A percentile compares a stretch with the other conserved stretches of the same genome.
Conservation (phyloP, 92 coral and sea anemone species). For the Epizoanthus scotinus region DNA sequence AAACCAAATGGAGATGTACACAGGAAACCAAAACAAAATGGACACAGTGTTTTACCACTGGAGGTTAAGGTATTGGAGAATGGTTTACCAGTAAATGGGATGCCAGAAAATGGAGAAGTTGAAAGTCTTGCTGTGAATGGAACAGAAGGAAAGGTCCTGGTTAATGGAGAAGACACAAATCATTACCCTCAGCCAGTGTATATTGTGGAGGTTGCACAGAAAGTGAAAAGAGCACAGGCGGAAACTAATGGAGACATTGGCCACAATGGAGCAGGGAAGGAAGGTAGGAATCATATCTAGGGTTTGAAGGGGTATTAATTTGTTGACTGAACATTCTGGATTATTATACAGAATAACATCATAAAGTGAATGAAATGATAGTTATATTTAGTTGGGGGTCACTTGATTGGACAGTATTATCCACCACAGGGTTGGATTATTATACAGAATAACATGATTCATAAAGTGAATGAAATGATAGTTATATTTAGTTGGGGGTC, state of each 20-base stretch:
- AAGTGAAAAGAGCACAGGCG: neutral
- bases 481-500: too few relatives aligned
- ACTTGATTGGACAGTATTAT: too few relatives aligned
- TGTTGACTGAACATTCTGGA: too few relatives aligned
- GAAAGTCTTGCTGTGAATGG: constrained; percentile 15
- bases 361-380: too few relatives aligned
- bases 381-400: too few relatives aligned
- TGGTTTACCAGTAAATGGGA: constrained; percentile 2
- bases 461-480: too few relatives aligned
- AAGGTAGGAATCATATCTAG: constrained; percentile 31
- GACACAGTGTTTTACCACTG: neutral
- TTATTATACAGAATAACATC: too few relatives aligned
- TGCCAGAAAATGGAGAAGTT: constrained; percentile 9
- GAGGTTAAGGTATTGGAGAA: neutral
- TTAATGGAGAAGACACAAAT: neutral
- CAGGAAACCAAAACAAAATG: constrained; percentile 13
- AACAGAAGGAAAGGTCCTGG: neutral
- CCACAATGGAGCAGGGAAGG: constrained; percentile 31
- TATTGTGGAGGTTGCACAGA: constrained; percentile 50
- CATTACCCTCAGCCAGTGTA: constrained; percentile 17
- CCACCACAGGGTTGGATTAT: too few relatives aligned
- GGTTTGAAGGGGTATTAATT: too few relatives aligned
- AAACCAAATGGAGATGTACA: neutral
- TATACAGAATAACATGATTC: too few relatives aligned
- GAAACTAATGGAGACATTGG: constrained; percentile 39